These are phyloP conservation scores for Trematocara caparti DNA, from an alignment of 2,797 vertebrate species.

Conservation along the genomic window DNA sequence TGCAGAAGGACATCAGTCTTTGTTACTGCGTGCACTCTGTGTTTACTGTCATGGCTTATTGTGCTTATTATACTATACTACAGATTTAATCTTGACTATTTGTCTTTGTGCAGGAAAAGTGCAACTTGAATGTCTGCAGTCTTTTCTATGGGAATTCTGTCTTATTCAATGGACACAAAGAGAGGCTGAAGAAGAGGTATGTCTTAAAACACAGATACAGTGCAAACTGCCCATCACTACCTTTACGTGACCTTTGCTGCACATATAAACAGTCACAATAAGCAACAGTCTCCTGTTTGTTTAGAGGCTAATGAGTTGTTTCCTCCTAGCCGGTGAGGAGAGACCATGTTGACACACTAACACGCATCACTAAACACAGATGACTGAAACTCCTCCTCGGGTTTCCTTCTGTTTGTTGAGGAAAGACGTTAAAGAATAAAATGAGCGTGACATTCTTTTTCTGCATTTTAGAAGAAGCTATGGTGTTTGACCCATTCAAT, in stretches of 20 bases:
- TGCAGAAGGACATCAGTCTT: not conserved
- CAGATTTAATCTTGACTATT: not conserved
- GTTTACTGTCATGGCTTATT: not conserved
- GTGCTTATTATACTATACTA: not conserved
- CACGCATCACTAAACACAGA: conserved; percentile 38
- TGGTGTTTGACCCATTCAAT: conserved; percentile 8
- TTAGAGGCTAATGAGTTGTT: conserved; percentile 56
- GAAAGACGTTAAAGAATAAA: conserved; percentile 29
- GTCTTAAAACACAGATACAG: not conserved
- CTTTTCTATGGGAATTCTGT: conserved; percentile 56
- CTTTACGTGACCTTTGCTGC: not conserved
- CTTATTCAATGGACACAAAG: conserved; percentile 51
- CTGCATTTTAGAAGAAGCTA: not conserved
- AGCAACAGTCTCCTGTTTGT: conserved; percentile 51
- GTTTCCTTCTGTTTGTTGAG: conserved; percentile 51
- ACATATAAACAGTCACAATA: conserved; percentile 14
- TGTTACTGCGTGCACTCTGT: not conserved
- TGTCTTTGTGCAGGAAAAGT: conserved; percentile 50
- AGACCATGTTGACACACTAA: conserved; percentile 46
- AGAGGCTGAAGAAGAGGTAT: conserved; percentile 62
- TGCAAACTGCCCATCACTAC: not conserved
- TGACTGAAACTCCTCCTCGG: conserved; percentile 33
- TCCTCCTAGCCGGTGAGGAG: conserved; percentile 32
- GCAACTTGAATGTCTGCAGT: conserved; percentile 46
- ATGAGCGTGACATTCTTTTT: not conserved